Evolutionary conservation across 2,888 invertebrate species (phyloP), one percentile per base, ranked within the genome.

Genomic region (Lutraria lutraria): DNA sequence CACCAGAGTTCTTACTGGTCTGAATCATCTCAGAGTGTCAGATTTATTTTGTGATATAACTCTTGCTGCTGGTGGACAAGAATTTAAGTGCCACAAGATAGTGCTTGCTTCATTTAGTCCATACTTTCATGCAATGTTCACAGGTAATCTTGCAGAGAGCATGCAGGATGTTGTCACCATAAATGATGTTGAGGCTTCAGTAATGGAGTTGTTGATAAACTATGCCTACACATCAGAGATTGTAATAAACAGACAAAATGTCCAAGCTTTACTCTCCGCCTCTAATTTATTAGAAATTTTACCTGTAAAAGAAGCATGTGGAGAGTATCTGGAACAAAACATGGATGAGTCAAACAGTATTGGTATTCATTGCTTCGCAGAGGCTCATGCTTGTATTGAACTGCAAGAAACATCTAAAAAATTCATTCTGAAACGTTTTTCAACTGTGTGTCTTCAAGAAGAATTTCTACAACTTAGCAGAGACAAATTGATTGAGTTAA

Each of bases 71-170:
- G 98, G 98, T 87, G 97, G 98, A 31, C 98, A 99, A 96, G 96
- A 98, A 19, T 98, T 98, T 96, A 98, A 98, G 95, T 98, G 98
- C 0, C 99, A 99, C 96, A 98, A 98, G 97, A 98, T 99, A 15
- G 98, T 99, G 6, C 97, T 99, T 96, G 98, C 98, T 53, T 98
- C 99, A 0, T 98, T 98, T 90, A 98, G 98, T 97, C 98, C 99
- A 1, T 99, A 99, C 96, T 99, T 99, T 96, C 98, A 98, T 97
- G 99, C 99, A 84, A 99, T 99, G 99, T 99, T 99, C 97, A 99
- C 99, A 0, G 98, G 98, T 91, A 99, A 99, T 8, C 97, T 99
- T 89, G 98, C 98, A 94, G 99, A 99, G 97, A 97, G 98, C 93
- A 98, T 98, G 96, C 98, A 98, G 98, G 98, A 98, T 3, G 97